Percentiles rank a stretch among this genome's conserved stretches.
phyloP scores from a whole-genome alignment of 2,888 invertebrate genomes.

The Papilio demoleus region DNA sequence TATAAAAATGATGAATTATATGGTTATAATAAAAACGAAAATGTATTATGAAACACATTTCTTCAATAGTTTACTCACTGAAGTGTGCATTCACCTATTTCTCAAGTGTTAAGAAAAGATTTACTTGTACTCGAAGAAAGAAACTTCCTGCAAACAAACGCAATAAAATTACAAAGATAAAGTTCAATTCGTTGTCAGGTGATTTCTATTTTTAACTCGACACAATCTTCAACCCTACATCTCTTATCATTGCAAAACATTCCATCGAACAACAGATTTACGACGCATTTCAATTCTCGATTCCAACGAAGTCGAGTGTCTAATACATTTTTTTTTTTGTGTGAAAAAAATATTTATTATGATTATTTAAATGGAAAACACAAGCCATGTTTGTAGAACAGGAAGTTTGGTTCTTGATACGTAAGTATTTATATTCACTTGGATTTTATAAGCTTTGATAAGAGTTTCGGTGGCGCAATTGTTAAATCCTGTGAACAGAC shows the following conservation, averaged over 20 bases:
- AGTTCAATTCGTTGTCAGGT: conserved; percentile 5
- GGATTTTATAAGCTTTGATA: neutral
- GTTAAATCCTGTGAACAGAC: neutral
- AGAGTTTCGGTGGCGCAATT: too few relatives aligned
- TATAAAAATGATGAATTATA: too few relatives aligned
- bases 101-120: conserved; percentile 26
- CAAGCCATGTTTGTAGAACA: conserved; percentile 19
- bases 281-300: conserved; percentile 15
- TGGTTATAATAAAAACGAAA: too few relatives aligned
- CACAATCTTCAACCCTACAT: conserved; percentile 17
- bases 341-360: conserved; percentile 3
- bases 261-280: conserved; percentile 15
- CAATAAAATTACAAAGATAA: conserved; percentile 20
- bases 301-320: conserved; percentile 10
- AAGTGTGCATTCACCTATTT: conserved; percentile 29
- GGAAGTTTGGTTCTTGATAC: conserved; percentile 5
- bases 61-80: neutral
- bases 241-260: conserved; percentile 29
- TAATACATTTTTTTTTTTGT: neutral
- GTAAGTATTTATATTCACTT: neutral
- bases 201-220: conserved; percentile 28
- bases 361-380: conserved; percentile 30
- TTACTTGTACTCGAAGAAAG: conserved; percentile 25
- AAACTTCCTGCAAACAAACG: conserved; percentile 25
- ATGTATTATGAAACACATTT: neutral